Evolutionary conservation across 1,140 invertebrate genomes (phyloP).

Genomic region (Laupala kohalensis): DNA sequence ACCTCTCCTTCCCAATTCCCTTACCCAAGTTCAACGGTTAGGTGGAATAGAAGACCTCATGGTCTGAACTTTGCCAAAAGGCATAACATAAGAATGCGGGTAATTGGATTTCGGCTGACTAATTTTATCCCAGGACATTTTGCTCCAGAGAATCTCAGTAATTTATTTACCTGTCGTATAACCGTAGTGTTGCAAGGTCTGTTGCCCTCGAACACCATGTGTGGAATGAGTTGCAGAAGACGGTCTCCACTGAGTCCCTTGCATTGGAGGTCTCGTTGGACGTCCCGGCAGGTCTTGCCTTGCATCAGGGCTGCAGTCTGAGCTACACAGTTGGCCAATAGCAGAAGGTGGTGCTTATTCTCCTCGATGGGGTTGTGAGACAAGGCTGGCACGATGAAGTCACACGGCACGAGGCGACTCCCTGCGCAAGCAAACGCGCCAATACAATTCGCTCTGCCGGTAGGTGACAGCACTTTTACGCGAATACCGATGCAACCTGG

Average conservation of each 20-base stretch:
- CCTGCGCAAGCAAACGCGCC: no score
- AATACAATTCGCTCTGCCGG: no score
- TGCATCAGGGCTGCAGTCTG: constrained; percentile 97
- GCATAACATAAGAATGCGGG: no score
- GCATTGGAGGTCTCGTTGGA: constrained; percentile 58
- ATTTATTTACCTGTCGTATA: constrained; percentile 77
- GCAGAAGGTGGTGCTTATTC: constrained; percentile 65
- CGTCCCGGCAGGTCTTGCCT: constrained; percentile 71
- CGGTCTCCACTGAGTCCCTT: constrained; percentile 56
- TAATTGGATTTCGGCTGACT: no score
- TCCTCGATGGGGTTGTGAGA: constrained; percentile 83
- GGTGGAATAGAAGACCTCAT: no score
- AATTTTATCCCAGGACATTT: no score
- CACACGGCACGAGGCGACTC: constrained; percentile 80
- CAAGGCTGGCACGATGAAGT: constrained; percentile 89
- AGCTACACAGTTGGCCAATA: constrained; percentile 94
- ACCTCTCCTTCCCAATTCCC: no score
- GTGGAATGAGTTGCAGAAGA: constrained; percentile 71
- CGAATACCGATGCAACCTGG: no score
- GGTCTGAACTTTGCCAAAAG: no score
- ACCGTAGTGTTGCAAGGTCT: constrained; percentile 95
- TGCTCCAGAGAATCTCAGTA: no score
- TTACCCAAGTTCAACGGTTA: no score
- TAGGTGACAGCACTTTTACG: no score
- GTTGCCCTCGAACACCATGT: constrained; percentile 96